Percentiles rank a stretch among this genome's conserved stretches.
Conservation (phyloP, 2,113 vertebrate genomes). For the Dascyllus trimaculatus region DNA sequence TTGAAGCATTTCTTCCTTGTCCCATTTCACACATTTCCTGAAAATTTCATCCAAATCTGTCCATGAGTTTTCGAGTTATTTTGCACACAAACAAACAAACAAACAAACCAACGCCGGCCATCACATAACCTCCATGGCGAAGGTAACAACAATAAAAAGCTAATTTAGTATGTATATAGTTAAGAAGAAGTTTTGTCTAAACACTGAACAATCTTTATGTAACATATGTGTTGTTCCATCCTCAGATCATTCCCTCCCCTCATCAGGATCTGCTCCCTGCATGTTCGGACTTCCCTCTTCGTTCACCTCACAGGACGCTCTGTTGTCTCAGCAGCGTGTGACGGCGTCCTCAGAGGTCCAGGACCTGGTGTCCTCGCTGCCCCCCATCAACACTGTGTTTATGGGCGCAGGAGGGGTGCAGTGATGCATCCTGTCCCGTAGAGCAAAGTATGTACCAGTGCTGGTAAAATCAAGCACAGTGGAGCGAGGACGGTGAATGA, state of each 20-base stretch:
- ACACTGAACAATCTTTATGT: too few species aligned
- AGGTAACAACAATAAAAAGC: too few species aligned
- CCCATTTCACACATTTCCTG: too few species aligned
- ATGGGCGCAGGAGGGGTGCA: constrained; percentile 92
- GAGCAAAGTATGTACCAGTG: neutral
- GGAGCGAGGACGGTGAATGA: neutral
- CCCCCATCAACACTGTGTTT: constrained; percentile 98
- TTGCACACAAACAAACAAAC: too few species aligned
- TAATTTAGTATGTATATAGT: too few species aligned
- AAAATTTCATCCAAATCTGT: too few species aligned
- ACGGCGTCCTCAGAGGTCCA: constrained; percentile 77
- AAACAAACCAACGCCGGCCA: too few species aligned
- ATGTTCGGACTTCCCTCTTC: constrained; percentile 90
- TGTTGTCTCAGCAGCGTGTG: constrained; percentile 85
- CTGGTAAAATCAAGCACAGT: neutral
- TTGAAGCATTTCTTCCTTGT: too few species aligned
- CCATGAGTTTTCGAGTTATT: too few species aligned
- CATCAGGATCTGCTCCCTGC: constrained; percentile 90
- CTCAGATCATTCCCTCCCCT: constrained; percentile 79
- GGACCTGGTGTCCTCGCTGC: constrained; percentile 92
- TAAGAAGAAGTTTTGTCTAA: too few species aligned
- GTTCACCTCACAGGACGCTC: constrained; percentile 88
- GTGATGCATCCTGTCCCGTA: constrained; percentile 60
- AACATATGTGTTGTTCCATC: neutral
- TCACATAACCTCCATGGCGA: too few species aligned